Conservation (phyloP, 2,113 vertebrate species). For the Carlito syrichta region DNA sequence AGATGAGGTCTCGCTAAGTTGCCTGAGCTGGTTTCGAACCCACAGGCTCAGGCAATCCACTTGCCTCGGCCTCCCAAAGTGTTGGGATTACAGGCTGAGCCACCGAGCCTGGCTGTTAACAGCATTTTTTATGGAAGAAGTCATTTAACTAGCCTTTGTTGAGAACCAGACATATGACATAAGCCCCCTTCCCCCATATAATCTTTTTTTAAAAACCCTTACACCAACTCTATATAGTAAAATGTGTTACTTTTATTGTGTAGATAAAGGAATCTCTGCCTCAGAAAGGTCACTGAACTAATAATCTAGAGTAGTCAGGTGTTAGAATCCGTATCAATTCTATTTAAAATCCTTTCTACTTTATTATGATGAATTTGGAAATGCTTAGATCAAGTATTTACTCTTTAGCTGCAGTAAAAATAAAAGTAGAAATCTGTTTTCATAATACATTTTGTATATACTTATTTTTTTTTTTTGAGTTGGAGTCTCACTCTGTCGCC, state of each 20-base stretch:
- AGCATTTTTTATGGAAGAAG: not conserved
- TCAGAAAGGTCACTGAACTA: not conserved
- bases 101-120: too few relatives aligned
- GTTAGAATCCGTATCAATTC: not conserved
- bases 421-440: not conserved
- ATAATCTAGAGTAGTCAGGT: not conserved
- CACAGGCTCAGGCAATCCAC: too few relatives aligned
- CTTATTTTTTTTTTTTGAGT: too few relatives aligned
- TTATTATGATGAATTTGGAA: slow-evolving; percentile 1
- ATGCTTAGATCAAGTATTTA: not conserved
- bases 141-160: not conserved
- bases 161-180: not conserved
- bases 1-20: too few relatives aligned
- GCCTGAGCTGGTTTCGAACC: too few relatives aligned
- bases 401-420: slow-evolving; percentile 13
- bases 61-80: too few relatives aligned
- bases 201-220: not conserved
- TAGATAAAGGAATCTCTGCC: not conserved
- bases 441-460: not conserved
- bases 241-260: not conserved
- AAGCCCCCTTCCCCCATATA: not conserved
- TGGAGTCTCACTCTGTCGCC: too few relatives aligned
- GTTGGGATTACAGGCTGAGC: too few relatives aligned
- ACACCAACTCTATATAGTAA: not conserved
- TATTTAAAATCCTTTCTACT: slow-evolving; percentile 11